Evolutionary conservation across 2,113 vertebrate species (phyloP), one percentile per base, ranked within the genome.

Genomic region (Malurus alboscapulatus): DNA sequence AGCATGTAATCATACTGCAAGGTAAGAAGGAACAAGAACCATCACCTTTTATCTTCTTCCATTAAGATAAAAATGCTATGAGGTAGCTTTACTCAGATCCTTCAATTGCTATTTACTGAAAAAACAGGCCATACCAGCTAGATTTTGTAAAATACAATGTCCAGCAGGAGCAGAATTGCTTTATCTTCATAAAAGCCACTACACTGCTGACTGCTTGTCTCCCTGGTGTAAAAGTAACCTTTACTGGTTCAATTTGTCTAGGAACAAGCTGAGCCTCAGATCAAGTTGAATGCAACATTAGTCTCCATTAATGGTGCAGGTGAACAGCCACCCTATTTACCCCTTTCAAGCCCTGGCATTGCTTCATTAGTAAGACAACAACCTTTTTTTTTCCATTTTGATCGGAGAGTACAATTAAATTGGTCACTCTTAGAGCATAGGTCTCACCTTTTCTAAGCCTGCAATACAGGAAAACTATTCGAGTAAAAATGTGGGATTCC

Each of bases 111-210:
- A 13, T n/a, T 65, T 69, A 62, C 25, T 62, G 38, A 54, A 69
- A 74, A 10, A 66, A 62, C 1, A 68, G 20, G 40, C 79, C 9
- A 45, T 2, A 66, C 9, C 27, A 65, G 36, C 9, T 38, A 83
- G 19, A 71, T 59, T 63, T 92, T 82, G 57, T 79, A 59, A 74
- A 71, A 68, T 14, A 51, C 14, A 74, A 17, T 22, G 12, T 68
- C 8, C 21, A 55, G 65, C 0, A 0, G 10, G 36, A 79, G 30
- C 8, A 65, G 12, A 92, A 83, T 3, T 7, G 7, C 0, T 38
- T 38, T 7, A 57, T 11, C 18, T 73, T 45, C 78, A 72, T 44
- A 72, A 67, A 69, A 77, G 47, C 2, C 5, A 57, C 22, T 3
- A 48, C n/a, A 42, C 40, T 78, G 74, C 17, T 30, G 29, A 66